A percentile compares a stretch with the other conserved stretches of the same genome.
Evolutionary conservation across 2,113 vertebrate species (phyloP).

Genomic region (Ellobius talpinus): DNA sequence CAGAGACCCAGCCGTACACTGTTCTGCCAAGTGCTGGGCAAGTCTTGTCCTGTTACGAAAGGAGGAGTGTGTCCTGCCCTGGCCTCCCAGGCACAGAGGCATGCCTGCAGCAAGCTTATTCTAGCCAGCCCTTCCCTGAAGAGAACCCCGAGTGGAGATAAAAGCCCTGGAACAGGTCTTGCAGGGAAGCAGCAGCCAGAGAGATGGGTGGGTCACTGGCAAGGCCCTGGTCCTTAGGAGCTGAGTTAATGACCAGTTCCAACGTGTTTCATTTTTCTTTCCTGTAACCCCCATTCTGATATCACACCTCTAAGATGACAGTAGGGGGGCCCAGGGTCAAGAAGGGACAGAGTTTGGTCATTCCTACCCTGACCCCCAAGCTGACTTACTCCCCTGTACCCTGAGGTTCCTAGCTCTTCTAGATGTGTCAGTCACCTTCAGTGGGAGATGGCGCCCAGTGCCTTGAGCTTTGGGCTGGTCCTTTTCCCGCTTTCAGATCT

Average conservation of each 20-base stretch:
- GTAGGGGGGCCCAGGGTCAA: no score
- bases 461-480: not conserved
- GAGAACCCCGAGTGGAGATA: not conserved
- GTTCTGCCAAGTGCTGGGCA: not conserved
- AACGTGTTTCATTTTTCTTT: not conserved
- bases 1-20: not conserved
- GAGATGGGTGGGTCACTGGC: not conserved
- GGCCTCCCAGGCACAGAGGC: not conserved
- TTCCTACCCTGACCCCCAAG: not conserved
- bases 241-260: not conserved
- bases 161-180: not conserved
- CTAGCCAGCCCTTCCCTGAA: not conserved
- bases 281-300: no score
- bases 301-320: not conserved
- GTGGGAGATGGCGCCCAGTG: not conserved
- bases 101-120: not conserved
- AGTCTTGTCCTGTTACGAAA: not conserved
- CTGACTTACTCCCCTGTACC: rapidly evolving
- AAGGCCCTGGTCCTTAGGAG: not conserved
- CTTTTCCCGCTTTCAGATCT: not conserved
- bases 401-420: not conserved
- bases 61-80: not conserved
- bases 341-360: not conserved
- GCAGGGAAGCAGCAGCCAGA: not conserved
- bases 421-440: not conserved